phyloP scores from a whole-genome alignment of 2,113 vertebrate genomes.

The Corythornis madagascariensis region DNA sequence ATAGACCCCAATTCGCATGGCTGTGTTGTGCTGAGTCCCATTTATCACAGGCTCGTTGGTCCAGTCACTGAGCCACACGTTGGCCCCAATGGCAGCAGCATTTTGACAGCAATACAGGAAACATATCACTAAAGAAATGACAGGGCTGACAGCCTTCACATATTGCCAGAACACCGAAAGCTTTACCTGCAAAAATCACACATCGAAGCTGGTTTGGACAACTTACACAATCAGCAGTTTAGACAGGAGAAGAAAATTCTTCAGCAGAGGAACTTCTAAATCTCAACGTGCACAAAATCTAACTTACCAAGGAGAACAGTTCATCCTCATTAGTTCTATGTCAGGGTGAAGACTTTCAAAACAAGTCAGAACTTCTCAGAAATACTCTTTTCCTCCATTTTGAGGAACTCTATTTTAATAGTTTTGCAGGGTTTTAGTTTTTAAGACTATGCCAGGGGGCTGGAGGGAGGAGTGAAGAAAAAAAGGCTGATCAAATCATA shows the following conservation, averaged over 20 bases:
- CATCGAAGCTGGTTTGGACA: neutral
- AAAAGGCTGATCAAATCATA: neutral
- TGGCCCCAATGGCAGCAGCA: constrained; percentile 86
- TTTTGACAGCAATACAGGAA: constrained; percentile 88
- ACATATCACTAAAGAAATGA: constrained; percentile 80
- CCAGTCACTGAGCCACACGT: constrained; percentile 95
- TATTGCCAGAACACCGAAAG: constrained; percentile 88
- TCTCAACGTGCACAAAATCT: neutral
- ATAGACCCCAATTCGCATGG: constrained; percentile 87
- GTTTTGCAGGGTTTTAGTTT: neutral
- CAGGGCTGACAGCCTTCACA: constrained; percentile 81
- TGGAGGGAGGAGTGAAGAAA: rapidly evolving
- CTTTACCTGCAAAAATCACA: constrained; percentile 83
- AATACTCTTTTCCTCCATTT: neutral
- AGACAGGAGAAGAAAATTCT: neutral
- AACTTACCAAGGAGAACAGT: neutral
- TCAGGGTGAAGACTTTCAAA: neutral
- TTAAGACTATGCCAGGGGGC: neutral
- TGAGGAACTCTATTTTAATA: neutral
- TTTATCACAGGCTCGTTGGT: constrained; percentile 79
- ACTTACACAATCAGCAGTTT: neutral
- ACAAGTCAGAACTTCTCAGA: neutral
- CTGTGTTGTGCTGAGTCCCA: constrained; percentile 69
- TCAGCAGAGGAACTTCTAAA: neutral
- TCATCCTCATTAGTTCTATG: neutral